phyloP scores from a whole-genome alignment of 2,113 vertebrate species.

The Corythornis cristatus region DNA sequence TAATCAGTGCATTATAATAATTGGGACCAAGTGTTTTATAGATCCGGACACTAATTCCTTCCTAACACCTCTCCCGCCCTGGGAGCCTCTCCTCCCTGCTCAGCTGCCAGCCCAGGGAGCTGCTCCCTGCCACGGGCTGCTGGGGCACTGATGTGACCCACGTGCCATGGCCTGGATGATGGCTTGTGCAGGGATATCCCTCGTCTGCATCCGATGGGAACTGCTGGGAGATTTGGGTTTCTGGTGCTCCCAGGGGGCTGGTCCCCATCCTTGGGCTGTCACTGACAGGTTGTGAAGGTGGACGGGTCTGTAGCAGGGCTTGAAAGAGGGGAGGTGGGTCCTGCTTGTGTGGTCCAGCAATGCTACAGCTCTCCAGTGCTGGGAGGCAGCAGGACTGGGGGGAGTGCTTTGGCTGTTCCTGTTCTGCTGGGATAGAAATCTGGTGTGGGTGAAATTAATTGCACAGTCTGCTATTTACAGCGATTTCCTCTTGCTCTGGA shows the following conservation, averaged over 20 bases:
- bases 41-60: constrained; percentile 59
- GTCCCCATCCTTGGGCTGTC: not conserved
- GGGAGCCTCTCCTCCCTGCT: not conserved
- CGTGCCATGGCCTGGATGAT: fast-evolving
- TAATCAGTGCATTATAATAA: constrained; percentile 73
- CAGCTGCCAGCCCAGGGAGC: fast-evolving
- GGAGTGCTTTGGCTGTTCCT: not conserved
- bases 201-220: fast-evolving
- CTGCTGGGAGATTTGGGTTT: fast-evolving
- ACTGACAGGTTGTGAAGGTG: not conserved
- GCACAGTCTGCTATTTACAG: constrained; percentile 41
- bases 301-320: not conserved
- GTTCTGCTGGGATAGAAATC: not conserved
- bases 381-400: not conserved
- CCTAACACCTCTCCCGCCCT: constrained; percentile 19
- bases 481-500: constrained; percentile 38
- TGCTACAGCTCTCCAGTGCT: not conserved
- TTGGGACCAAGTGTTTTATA: constrained; percentile 72
- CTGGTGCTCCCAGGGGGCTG: not conserved
- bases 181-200: too few species aligned
- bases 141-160: not conserved
- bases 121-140: not conserved
- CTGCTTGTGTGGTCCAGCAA: fast-evolving
- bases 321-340: not conserved
- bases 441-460: not conserved